A percentile compares a stretch with the other conserved stretches of the same genome.
Conservation (phyloP, 2,888 invertebrate genomes). For the Drosophila phalerata region DNA sequence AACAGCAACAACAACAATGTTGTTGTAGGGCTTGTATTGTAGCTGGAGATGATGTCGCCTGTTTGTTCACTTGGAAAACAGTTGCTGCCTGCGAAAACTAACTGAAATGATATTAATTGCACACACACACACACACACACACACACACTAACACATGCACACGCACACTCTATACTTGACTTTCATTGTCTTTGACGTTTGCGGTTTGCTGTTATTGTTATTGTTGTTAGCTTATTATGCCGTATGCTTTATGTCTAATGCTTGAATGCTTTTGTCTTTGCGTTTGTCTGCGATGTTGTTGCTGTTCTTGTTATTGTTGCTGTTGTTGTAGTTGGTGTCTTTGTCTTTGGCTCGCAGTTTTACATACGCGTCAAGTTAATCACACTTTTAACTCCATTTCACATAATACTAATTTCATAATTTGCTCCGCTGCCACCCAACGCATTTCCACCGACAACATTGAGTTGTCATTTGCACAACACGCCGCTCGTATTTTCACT, state of each 20-base stretch:
- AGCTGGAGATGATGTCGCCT: slow-evolving; percentile 38
- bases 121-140: slow-evolving; percentile 25
- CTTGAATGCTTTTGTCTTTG: slow-evolving; percentile 48
- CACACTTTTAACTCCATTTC: slow-evolving; percentile 81
- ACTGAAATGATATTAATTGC: slow-evolving; percentile 78
- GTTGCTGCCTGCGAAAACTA: slow-evolving; percentile 57
- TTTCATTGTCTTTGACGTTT: slow-evolving; percentile 74
- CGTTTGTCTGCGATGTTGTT: slow-evolving; percentile 32
- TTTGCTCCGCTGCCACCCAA: slow-evolving; percentile 63
- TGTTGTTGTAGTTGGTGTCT: neutral
- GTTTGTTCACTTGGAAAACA: slow-evolving; percentile 73
- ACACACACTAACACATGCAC: slow-evolving; percentile 25
- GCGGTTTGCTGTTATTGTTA: slow-evolving; percentile 32
- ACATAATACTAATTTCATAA: slow-evolving; percentile 81
- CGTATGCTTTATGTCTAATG: slow-evolving; percentile 50
- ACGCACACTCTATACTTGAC: slow-evolving; percentile 51
- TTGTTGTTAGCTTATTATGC: slow-evolving; percentile 65
- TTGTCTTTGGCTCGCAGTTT: slow-evolving; percentile 30
- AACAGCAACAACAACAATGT: slow-evolving; percentile 21
- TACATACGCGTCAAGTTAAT: slow-evolving; percentile 72
- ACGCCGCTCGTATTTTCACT: slow-evolving; percentile 49
- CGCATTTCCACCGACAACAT: slow-evolving; percentile 44
- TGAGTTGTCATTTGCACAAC: slow-evolving; percentile 39
- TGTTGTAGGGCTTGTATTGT: slow-evolving; percentile 24
- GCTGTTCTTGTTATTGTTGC: neutral